Evolutionary conservation across 2,888 invertebrate genomes (phyloP).

Genomic region (Melinaea menophilus): DNA sequence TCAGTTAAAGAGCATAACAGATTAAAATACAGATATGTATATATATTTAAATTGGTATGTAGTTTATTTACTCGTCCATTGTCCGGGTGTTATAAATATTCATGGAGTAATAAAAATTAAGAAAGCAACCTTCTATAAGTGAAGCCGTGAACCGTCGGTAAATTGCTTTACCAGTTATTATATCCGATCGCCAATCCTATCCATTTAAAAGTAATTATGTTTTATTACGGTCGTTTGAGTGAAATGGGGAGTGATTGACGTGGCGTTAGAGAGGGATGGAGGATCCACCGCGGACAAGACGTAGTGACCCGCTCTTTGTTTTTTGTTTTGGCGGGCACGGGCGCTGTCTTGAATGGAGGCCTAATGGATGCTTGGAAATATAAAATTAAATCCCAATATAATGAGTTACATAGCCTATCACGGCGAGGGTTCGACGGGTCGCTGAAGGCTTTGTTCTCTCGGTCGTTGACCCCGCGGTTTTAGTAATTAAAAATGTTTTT

Average conservation of each 20-base stretch:
- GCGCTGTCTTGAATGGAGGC: constrained; percentile 58
- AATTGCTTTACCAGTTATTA: constrained; percentile 62
- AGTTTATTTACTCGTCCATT: too few relatives aligned
- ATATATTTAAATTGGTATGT: too few relatives aligned
- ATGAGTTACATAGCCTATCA: constrained; percentile 66
- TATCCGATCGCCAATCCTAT: constrained; percentile 71
- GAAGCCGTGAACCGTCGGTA: constrained; percentile 50
- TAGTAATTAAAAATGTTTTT: constrained; percentile 59
- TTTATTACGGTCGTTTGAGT: constrained; percentile 61
- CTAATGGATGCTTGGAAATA: constrained; percentile 66
- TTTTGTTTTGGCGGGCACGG: constrained; percentile 46
- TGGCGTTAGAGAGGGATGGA: constrained; percentile 47
- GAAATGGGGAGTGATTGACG: constrained; percentile 40
- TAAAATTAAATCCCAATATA: constrained; percentile 67
- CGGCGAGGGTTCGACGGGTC: constrained; percentile 51
- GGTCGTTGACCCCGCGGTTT: constrained; percentile 52
- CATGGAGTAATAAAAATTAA: constrained; percentile 58
- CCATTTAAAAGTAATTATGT: constrained; percentile 76
- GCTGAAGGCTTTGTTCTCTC: constrained; percentile 55
- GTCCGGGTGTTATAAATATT: constrained; percentile 55
- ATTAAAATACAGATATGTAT: too few relatives aligned
- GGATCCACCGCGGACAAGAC: constrained; percentile 46
- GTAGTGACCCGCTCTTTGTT: constrained; percentile 44
- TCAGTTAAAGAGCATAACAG: too few relatives aligned
- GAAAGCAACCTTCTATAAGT: constrained; percentile 52